A percentile compares a stretch with the other conserved stretches of the same genome.
Conservation (phyloP, 2,113 vertebrate species). For the Melanotaenia duboulayi region DNA sequence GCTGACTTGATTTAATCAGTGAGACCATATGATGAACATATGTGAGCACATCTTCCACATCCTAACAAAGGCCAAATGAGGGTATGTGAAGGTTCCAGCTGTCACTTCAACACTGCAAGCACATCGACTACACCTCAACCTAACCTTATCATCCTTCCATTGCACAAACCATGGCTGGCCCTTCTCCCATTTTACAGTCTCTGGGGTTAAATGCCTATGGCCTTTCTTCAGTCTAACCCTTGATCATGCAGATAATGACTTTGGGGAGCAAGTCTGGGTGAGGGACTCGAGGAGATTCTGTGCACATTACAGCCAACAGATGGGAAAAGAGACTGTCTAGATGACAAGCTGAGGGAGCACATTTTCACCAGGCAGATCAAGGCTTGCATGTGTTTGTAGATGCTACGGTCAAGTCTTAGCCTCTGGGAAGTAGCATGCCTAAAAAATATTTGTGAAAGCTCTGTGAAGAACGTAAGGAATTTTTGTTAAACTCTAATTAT, state of each 20-base stretch:
- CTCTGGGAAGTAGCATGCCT: constrained; percentile 2
- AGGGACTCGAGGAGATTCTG: constrained; percentile 41
- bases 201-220: constrained; percentile 66
- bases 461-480: constrained; percentile 2
- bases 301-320: constrained; percentile 62
- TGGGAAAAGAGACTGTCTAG: constrained; percentile 53
- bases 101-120: constrained; percentile 30
- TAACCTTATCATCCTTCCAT: constrained; percentile 41
- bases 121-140: constrained; percentile 16
- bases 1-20: neutral
- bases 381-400: neutral
- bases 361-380: constrained; percentile 5
- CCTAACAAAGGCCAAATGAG: constrained; percentile 22
- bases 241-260: constrained; percentile 77
- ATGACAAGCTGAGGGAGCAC: constrained; percentile 27
- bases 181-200: constrained; percentile 50
- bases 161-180: constrained; percentile 21
- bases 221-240: constrained; percentile 68
- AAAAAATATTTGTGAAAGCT: constrained; percentile 10
- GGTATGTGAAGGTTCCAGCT: constrained; percentile 12
- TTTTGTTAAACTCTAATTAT: constrained; percentile 33
- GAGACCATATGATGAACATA: neutral
- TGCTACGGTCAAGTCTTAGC: neutral
- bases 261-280: constrained; percentile 59
- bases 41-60: neutral